Evolutionary conservation across 1,140 invertebrate genomes (phyloP), one percentile per base, ranked within the genome.

Genomic region (Aethina tumida): DNA sequence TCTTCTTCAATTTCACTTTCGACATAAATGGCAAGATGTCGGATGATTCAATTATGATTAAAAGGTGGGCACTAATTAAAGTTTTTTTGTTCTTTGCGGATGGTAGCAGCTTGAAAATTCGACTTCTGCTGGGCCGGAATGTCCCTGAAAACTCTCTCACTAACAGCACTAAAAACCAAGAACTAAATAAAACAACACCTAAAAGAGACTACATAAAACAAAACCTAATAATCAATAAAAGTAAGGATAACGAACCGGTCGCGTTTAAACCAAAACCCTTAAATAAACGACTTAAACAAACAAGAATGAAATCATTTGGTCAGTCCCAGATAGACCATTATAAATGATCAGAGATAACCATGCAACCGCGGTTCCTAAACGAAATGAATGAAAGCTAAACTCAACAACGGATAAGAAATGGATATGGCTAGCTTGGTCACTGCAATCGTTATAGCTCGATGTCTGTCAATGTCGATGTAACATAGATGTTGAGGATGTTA

Each of bases 121-220:
- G 57, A 58, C 57, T 61, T 49, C 47, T 52, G 45, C 46, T 57
- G 49, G 56, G 52, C 53, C 51, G 57, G 51, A 52, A 51, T 43
- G 51, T 59, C 55, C 50, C 52, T 49, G 47, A 57, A 57, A 47
- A 49, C 54, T 58, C 57, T 58, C 57, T 55, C 41, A 47, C 41
- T 56, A 55, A 56, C 55, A 58, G 58, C 56, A 58, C 58, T 42
- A 25, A 35, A 38, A 39, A 18, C 43, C 33, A 43, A 51, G 15
- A 28, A 33, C 12, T 7, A 37, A 10, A 34, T 33, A 43, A 35
- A 22, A 20, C 10, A 14, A 2, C 29, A 28, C 16, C 16, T 36
- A 39, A 45, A 39, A 35, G 24, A 2, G 35, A 43, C 17, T 8
- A 25, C 13, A 25, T 21, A 43, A 38, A 5, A 2, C 9, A 27